These are phyloP conservation scores for Agonopterix arenella DNA, from an alignment of 2,888 invertebrate genomes.

Conservation along the genomic window DNA sequence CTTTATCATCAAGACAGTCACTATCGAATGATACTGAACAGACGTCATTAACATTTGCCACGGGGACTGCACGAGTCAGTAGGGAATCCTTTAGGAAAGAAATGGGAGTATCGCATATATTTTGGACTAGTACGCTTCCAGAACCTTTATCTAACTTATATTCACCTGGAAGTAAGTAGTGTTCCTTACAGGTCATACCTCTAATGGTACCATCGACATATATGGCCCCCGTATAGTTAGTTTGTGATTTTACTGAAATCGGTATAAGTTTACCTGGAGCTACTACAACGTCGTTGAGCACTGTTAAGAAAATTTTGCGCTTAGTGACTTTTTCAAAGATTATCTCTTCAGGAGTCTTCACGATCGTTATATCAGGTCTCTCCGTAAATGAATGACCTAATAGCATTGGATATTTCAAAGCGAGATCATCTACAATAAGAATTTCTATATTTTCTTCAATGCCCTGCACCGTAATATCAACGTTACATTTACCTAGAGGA, in stretches of 20 bases:
- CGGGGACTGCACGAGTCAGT: neutral
- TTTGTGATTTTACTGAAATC: neutral
- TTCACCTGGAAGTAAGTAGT: slow-evolving; percentile 3
- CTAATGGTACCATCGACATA: slow-evolving; percentile 4
- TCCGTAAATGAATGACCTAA: slow-evolving; percentile 7
- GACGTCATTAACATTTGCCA: neutral
- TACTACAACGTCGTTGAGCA: neutral
- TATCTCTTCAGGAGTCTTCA: neutral
- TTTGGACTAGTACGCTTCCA: neutral
- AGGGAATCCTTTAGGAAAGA: too few species aligned
- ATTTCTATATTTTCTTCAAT: slow-evolving; percentile 3
- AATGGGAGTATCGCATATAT: neutral
- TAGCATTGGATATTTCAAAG: neutral
- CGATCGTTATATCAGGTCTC: neutral
- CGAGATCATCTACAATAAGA: slow-evolving; percentile 1
- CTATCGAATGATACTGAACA: neutral
- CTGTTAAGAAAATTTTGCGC: neutral
- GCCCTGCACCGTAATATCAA: neutral
- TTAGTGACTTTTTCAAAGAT: neutral
- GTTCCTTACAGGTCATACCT: neutral
- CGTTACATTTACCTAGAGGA: neutral
- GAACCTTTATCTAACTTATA: neutral
- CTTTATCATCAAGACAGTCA: neutral
- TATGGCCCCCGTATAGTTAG: neutral
- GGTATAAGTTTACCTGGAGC: too few species aligned